Base-by-base conservation (phyloP, 1,140 invertebrate species). In the Diabrotica virgifera region DNA sequence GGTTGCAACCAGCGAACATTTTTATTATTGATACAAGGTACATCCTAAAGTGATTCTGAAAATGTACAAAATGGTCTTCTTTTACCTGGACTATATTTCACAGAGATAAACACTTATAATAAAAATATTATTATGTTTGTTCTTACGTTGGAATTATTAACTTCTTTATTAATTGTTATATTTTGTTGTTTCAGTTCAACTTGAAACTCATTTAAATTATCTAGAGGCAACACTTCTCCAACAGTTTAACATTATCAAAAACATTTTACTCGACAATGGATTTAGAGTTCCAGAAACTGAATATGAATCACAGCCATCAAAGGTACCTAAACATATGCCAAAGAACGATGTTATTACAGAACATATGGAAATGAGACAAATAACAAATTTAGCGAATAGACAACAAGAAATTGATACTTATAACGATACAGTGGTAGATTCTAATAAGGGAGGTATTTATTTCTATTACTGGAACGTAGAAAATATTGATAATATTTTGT, bases 391-490 rank as follows among this genome's bases (percentile, higher is more conserved):
- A 8, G 8, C 12, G 24, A n/a, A 10, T 11, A 59, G 64, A 67
- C n/a, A 58, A 62, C 57, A 67, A n/a, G 69, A 72, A 63, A 67
- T 73, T 62, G n/a, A n/a, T 7, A 54, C 40, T 5, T 66, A 66
- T 57, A 74, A 74, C 54, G 59, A 69, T 50, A 72, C 71, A 35
- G 60, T 72, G 24, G 54, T 66, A 8, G 62, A 64, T 35, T 65
- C 59, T 24, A 68, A 67, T 54, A 55, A 67, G 9, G 71, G 68
- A 36, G 66, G 67, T 36, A 54, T 69, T 12, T 74, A 66, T 59
- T 66, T 66, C 54, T 73, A 74, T 63, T 74, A 70, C 56, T 74
- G 73, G 73, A 60, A 66, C 58, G 68, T 74, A 8, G 8, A 40
- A 5, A 56, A 71, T 9, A 62, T 70, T 35, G 56, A 24, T 9